A percentile compares a stretch with the other conserved stretches of the same genome.
These are phyloP conservation scores for Heliconius ethilla DNA, from an alignment of 2,888 invertebrate genomes.

Conservation along the genomic window DNA sequence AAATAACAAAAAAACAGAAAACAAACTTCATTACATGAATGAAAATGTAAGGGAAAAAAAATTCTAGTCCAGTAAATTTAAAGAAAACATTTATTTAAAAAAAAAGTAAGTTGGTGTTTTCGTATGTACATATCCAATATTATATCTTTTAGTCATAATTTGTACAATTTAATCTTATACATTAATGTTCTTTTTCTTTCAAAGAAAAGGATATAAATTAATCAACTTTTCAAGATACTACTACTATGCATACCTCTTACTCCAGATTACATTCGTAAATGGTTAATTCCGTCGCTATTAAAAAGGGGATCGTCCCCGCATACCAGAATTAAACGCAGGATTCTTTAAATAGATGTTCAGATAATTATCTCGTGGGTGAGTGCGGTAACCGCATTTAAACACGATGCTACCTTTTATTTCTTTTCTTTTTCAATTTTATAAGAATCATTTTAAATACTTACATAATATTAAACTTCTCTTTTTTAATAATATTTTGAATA, in stretches of 20 bases:
- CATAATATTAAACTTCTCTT: not conserved
- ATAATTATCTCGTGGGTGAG: constrained; percentile 23
- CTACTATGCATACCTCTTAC: constrained; percentile 22
- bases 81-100: too few relatives aligned
- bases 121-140: too few relatives aligned
- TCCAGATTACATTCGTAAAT: constrained; percentile 41
- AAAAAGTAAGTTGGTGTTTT: not conserved
- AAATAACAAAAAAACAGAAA: not conserved
- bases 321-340: constrained; percentile 33
- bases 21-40: not conserved
- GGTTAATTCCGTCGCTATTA: constrained; percentile 42
- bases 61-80: too few relatives aligned
- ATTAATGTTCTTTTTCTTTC: not conserved
- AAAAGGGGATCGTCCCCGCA: constrained; percentile 41
- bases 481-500: too few relatives aligned
- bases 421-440: not conserved
- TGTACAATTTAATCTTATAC: not conserved
- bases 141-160: not conserved
- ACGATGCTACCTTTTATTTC: not conserved
- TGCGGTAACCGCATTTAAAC: constrained; percentile 5
- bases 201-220: constrained; percentile 14
- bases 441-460: not conserved
- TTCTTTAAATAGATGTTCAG: constrained; percentile 23
- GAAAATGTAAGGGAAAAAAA: too few relatives aligned
- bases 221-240: not conserved